These are phyloP conservation scores for Pachypanchax playfairii DNA, from an alignment of 2,113 vertebrate species.

Conservation along the genomic window DNA sequence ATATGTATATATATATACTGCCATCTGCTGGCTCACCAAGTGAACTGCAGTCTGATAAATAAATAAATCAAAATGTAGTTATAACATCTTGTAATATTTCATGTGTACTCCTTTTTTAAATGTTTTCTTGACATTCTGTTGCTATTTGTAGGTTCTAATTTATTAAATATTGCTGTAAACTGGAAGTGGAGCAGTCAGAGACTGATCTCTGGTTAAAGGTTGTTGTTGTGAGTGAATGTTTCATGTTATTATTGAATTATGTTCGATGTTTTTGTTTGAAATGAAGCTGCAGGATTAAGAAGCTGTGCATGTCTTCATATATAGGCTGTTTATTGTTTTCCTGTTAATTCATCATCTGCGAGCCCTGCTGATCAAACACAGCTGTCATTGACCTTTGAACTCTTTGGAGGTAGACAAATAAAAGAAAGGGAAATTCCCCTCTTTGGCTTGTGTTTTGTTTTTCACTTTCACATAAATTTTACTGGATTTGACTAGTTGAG, in stretches of 20 bases:
- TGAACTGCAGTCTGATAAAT: too few species aligned
- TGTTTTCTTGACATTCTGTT: background rate
- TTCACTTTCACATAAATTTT: background rate
- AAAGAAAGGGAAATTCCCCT: background rate
- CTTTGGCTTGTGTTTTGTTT: background rate
- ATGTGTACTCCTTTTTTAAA: too few species aligned
- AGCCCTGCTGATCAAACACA: constrained; percentile 2
- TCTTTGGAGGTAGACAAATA: background rate
- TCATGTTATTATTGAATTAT: background rate
- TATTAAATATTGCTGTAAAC: background rate
- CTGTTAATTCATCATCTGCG: background rate
- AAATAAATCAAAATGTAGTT: background rate
- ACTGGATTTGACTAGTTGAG: background rate
- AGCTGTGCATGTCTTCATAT: background rate
- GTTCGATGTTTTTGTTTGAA: background rate
- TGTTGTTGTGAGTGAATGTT: background rate
- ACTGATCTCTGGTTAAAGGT: too few species aligned
- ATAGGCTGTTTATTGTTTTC: background rate
- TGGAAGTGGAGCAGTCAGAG: background rate
- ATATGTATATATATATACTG: too few species aligned
- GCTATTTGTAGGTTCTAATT: background rate
- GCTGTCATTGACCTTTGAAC: background rate
- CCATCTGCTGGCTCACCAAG: constrained; percentile 59
- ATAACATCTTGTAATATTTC: background rate
- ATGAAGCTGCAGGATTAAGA: background rate